These are phyloP conservation scores for Lumbricus terrestris DNA, from an alignment of 2,888 invertebrate genomes.

Conservation along the genomic window DNA sequence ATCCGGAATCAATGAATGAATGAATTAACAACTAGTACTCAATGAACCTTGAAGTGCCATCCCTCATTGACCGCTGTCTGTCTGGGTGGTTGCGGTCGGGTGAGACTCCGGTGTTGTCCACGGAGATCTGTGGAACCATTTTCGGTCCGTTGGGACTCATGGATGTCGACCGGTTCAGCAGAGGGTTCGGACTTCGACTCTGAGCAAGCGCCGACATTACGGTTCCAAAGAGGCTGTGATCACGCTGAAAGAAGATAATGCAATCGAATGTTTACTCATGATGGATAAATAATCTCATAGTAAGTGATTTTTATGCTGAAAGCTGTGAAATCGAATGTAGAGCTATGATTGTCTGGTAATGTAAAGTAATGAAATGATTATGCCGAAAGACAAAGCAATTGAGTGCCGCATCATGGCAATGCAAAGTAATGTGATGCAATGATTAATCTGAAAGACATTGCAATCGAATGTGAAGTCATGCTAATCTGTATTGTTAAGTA, in stretches of 20 bases:
- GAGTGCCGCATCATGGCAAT: too few species aligned
- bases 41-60: background rate
- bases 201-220: slow-evolving; percentile 63
- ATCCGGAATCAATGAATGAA: too few species aligned
- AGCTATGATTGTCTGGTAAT: slow-evolving; percentile 11
- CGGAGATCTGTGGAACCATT: background rate
- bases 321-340: background rate
- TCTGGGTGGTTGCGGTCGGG: background rate
- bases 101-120: background rate
- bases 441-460: background rate
- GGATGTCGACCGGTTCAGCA: background rate
- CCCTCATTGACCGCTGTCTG: background rate
- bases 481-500: too few species aligned
- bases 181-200: slow-evolving; percentile 40
- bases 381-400: too few species aligned
- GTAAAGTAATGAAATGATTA: too few species aligned
- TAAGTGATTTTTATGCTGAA: too few species aligned
- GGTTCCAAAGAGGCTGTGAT: slow-evolving; percentile 91
- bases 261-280: background rate
- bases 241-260: slow-evolving; percentile 72
- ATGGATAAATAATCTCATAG: background rate
- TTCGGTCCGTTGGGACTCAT: slow-evolving; percentile 21
- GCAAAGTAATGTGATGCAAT: background rate
- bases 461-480: background rate
- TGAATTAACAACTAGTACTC: too few species aligned